Percentiles rank a stretch among this genome's conserved stretches.
Evolutionary conservation across 2,113 vertebrate genomes (phyloP).

Genomic region (Phalacrocorax pelagicus): DNA sequence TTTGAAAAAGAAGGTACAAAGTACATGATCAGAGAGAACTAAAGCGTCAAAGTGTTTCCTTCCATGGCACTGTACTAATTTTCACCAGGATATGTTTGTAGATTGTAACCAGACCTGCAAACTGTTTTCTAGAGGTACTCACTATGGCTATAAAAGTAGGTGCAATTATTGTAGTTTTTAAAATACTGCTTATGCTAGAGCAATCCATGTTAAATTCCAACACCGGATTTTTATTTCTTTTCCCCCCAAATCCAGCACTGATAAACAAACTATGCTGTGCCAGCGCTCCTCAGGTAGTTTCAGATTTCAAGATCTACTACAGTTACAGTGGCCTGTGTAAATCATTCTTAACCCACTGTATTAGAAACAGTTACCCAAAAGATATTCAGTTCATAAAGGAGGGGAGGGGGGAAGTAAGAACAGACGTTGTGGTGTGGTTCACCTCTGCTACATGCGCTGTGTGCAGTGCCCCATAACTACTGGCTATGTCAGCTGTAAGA

Average conservation of each 20-base stretch:
- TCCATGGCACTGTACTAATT: not conserved
- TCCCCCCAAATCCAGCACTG: not conserved
- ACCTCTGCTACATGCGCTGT: not conserved
- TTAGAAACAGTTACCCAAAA: slow-evolving; percentile 30
- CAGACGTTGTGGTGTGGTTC: slow-evolving; percentile 22
- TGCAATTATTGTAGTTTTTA: slow-evolving; percentile 28
- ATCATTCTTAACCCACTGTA: slow-evolving; percentile 10
- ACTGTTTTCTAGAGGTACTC: slow-evolving; percentile 7
- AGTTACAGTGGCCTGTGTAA: slow-evolving; percentile 21
- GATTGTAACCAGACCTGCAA: slow-evolving; percentile 31
- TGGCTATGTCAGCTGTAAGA: not conserved
- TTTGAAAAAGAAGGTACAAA: not conserved
- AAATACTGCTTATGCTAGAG: not conserved
- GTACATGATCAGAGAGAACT: not conserved
- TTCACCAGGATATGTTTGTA: not conserved
- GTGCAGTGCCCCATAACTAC: not conserved
- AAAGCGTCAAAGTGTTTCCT: not conserved
- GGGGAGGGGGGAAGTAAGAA: not conserved
- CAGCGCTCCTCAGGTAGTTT: slow-evolving; percentile 25
- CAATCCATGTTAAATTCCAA: not conserved
- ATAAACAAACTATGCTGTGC: slow-evolving; percentile 35
- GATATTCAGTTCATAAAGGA: not conserved
- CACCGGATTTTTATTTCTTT: not conserved
- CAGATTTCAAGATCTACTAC: slow-evolving; percentile 38
- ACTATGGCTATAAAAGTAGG: not conserved